Percentiles rank a stretch among this genome's conserved stretches.
Evolutionary conservation across 2,113 vertebrate genomes (phyloP).

Genomic region (Clupea harengus): DNA sequence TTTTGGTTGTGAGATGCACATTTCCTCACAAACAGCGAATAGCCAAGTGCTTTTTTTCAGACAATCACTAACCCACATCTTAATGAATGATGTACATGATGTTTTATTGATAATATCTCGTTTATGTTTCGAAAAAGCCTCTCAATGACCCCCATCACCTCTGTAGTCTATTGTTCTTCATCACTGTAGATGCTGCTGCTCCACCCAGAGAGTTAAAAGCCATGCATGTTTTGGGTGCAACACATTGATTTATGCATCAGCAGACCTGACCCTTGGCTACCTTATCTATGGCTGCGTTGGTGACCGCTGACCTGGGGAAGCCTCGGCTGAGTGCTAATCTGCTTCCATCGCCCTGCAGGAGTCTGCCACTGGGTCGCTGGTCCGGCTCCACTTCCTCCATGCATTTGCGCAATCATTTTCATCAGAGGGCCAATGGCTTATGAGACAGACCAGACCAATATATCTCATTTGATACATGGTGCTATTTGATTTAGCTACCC

Average conservation of each 20-base stretch:
- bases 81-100: not conserved
- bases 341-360: constrained; percentile 41
- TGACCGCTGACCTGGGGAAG: constrained; percentile 58
- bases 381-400: constrained; percentile 36
- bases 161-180: constrained; percentile 16
- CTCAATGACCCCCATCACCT: constrained; percentile 20
- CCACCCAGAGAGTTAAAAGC: constrained; percentile 9
- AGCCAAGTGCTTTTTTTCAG: not conserved
- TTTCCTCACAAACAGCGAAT: not conserved
- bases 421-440: constrained; percentile 58
- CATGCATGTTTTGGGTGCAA: constrained; percentile 54
- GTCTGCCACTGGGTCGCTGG: constrained; percentile 32
- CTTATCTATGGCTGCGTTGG: constrained; percentile 55
- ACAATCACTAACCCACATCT: not conserved
- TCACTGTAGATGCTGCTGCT: constrained; percentile 10
- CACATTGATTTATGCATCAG: constrained; percentile 66
- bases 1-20: not conserved
- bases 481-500: constrained; percentile 67
- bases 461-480: constrained; percentile 64
- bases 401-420: constrained; percentile 57
- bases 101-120: not conserved
- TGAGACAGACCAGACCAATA: constrained; percentile 59
- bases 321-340: constrained; percentile 50
- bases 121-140: not conserved
- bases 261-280: constrained; percentile 58